phyloP scores from a whole-genome alignment of 1,140 invertebrate genomes.

The Drosophila elegans region DNA sequence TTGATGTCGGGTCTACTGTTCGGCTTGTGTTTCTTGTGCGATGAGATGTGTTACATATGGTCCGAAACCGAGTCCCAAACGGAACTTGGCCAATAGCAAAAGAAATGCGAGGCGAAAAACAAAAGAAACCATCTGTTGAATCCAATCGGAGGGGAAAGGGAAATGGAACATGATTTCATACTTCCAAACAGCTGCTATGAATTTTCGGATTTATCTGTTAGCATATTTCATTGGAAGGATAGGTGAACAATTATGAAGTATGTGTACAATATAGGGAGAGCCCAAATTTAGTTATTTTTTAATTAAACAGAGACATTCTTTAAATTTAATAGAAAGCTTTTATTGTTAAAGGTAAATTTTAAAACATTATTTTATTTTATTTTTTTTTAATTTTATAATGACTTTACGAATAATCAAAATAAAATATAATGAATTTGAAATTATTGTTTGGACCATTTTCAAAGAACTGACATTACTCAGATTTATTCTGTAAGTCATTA shows the following conservation, averaged over 20 bases:
- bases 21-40: slow-evolving; percentile 18
- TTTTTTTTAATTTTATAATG: no score
- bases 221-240: not conserved
- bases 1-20: slow-evolving; percentile 23
- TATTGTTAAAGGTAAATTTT: no score
- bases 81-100: slow-evolving; percentile 42
- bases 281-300: not conserved
- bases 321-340: no score
- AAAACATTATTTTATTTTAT: no score
- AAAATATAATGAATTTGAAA: not conserved
- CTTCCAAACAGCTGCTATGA: not conserved
- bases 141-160: not conserved
- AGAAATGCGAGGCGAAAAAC: slow-evolving; percentile 8
- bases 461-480: not conserved
- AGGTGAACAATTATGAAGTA: slow-evolving; percentile 1
- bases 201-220: not conserved
- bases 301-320: not conserved
- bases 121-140: slow-evolving; percentile 27
- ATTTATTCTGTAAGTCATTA: not conserved
- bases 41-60: slow-evolving; percentile 39
- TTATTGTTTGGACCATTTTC: not conserved
- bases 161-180: slow-evolving; percentile 26
- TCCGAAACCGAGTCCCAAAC: slow-evolving; percentile 31
- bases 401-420: no score
- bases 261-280: not conserved